Evolutionary conservation across 2,113 vertebrate genomes (phyloP).

Genomic region (Peromyscus leucopus): DNA sequence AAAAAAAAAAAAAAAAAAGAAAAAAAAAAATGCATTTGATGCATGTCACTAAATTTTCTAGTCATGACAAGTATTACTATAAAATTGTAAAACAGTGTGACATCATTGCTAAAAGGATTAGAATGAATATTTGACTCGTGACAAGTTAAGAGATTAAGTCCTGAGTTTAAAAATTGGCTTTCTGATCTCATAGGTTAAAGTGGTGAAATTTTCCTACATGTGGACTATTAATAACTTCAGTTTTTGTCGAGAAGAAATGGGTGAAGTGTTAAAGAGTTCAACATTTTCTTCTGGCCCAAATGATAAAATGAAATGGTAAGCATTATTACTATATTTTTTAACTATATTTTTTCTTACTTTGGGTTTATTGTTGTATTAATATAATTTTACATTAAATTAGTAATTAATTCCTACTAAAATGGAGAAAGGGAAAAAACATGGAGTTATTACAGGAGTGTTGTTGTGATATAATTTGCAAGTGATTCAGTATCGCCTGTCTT

Average conservation of each 20-base stretch:
- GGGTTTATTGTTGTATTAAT: background rate
- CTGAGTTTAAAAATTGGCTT: constrained; percentile 63
- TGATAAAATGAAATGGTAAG: constrained; percentile 95
- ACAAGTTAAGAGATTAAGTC: constrained; percentile 37
- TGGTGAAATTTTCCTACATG: constrained; percentile 94
- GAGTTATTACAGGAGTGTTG: background rate
- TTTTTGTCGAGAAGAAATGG: constrained; percentile 94
- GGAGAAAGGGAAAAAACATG: constrained; percentile 45
- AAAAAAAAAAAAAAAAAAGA: too few relatives aligned
- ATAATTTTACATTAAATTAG: constrained; percentile 59
- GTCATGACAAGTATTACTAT: constrained; percentile 39
- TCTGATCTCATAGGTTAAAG: constrained; percentile 91
- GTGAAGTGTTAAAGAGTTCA: constrained; percentile 94
- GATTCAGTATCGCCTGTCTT: constrained; percentile 44
- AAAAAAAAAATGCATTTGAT: constrained; percentile 59
- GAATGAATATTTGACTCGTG: constrained; percentile 22
- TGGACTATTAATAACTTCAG: constrained; percentile 95
- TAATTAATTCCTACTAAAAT: background rate
- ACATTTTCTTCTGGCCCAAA: constrained; percentile 93
- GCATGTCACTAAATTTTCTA: background rate
- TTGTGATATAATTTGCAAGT: constrained; percentile 54
- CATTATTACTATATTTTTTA: constrained; percentile 50
- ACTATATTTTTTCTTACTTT: constrained; percentile 40
- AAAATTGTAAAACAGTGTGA: constrained; percentile 45
- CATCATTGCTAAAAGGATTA: constrained; percentile 42